A percentile compares a stretch with the other conserved stretches of the same genome.
phyloP scores from a whole-genome alignment of 2,113 vertebrate species.

The Electrona antarctica region DNA sequence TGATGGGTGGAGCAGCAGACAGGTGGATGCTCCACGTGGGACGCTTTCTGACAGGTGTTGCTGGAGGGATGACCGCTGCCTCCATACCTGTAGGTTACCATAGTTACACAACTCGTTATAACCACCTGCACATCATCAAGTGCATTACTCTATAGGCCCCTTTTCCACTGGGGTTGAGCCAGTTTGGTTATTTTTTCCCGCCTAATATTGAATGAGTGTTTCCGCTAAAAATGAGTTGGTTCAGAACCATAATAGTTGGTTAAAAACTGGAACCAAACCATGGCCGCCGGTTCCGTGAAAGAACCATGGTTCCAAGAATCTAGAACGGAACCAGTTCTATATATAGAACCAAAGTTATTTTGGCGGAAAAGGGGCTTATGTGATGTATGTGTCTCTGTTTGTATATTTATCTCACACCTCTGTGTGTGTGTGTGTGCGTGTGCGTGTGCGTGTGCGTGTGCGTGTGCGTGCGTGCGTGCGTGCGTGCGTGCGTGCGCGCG shows the following conservation, averaged over 20 bases:
- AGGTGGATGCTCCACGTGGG: conserved; percentile 89
- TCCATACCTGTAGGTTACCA: conserved; percentile 88
- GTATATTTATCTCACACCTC: background rate
- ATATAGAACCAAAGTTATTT: too few species aligned
- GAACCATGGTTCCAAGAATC: too few species aligned
- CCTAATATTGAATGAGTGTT: too few species aligned
- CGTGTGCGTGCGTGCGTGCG: conserved; percentile 1
- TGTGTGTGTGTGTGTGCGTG: background rate
- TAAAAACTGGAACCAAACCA: too few species aligned
- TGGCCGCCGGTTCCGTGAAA: too few species aligned
- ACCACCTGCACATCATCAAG: background rate
- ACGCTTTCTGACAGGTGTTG: conserved; percentile 86
- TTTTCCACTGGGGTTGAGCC: too few species aligned
- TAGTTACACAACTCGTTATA: conserved; percentile 1
- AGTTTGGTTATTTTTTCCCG: too few species aligned
- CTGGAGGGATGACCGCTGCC: conserved; percentile 86
- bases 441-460: background rate
- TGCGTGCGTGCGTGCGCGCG: conserved; percentile 19
- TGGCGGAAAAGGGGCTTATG: too few species aligned
- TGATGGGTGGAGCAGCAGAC: conserved; percentile 83
- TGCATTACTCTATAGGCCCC: too few species aligned
- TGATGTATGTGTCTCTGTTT: background rate
- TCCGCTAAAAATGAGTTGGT: too few species aligned
- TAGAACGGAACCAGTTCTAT: too few species aligned
- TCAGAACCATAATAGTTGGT: too few species aligned